Evolutionary conservation across 1,140 invertebrate genomes (phyloP), one percentile per base, ranked within the genome.

Genomic region (Drosophila cardini): DNA sequence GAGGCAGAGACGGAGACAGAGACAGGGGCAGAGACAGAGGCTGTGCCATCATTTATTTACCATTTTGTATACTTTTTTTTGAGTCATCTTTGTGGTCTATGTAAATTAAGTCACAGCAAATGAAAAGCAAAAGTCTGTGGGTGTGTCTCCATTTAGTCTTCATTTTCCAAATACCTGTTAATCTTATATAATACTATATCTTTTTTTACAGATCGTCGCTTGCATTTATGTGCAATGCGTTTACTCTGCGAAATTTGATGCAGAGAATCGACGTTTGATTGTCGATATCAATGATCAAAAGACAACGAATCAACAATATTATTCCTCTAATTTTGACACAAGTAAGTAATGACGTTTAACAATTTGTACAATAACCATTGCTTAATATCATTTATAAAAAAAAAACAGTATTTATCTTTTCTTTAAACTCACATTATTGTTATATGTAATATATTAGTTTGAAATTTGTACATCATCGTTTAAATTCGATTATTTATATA

Each of bases 311-410:
- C 81, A 84, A 52, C 95, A 95, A 92, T 95, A 95, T 77, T 94
- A 94, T 71, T 94, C 95, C 90, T 94, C 94, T 72, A 95, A 95
- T 83, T 95, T 95, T 92, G 93, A 95, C 85, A 94, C 94, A 72
- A 95, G 95, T 95, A 93, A 94, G 94, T 93, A 84, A 60, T 45
- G 43, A 64, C 63, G 90, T 85, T 81, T 75, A 64, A 38, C 77
- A 71, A 77, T 77, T 74, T 79, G 18, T 45, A 71, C 40, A 62
- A 53, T 36, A 36, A 36, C 3, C 56, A 69, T 74, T 46, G 71
- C 71, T 72, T 70, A 48, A 56, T 63, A 15, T 55, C 67, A 63
- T 60, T 70, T 82, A 70, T 48, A 81, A 50, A 73, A 72, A 67
- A 70, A 15, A 43, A 62, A 64, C 42, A 62, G 76, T 67, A 36